A percentile compares a stretch with the other conserved stretches of the same genome.
Evolutionary conservation across 2,113 vertebrate species (phyloP).

Genomic region (Scartelaos histophorus): DNA sequence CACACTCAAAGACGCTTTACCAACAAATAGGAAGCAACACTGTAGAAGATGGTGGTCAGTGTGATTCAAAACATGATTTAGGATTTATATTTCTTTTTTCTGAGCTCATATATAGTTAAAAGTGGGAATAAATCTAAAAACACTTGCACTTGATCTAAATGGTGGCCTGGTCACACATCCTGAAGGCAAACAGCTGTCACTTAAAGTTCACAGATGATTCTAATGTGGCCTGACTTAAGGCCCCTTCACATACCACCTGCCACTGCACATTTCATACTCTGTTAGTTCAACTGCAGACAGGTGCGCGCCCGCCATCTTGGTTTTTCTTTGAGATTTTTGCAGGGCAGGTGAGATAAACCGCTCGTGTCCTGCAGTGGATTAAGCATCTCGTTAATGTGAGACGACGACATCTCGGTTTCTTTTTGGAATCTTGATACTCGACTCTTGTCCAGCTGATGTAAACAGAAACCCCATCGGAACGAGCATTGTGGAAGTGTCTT

Average conservation of each 20-base stretch:
- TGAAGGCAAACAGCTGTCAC: not conserved
- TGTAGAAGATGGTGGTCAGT: too few species aligned
- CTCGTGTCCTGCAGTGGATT: not conserved
- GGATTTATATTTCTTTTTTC: not conserved
- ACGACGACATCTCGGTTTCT: not conserved
- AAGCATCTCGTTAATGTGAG: constrained; percentile 4
- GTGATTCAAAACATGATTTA: not conserved
- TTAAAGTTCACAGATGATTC: constrained; percentile 1
- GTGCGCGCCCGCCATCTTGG: constrained; percentile 1
- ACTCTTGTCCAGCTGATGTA: not conserved
- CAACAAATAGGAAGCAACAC: too few species aligned
- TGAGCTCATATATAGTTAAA: not conserved
- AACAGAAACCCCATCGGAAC: not conserved
- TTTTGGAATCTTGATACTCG: constrained; percentile 12
- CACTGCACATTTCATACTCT: constrained; percentile 5
- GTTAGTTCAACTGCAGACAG: not conserved
- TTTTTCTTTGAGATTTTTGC: constrained; percentile 10
- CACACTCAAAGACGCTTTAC: too few species aligned
- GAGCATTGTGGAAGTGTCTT: constrained; percentile 8
- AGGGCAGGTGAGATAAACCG: constrained; percentile 18
- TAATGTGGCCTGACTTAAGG: not conserved
- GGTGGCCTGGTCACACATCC: not conserved
- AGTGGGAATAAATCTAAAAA: not conserved
- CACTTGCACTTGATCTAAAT: not conserved
- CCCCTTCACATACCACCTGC: constrained; percentile 2